Evolutionary conservation across 2,113 vertebrate genomes (phyloP).

Genomic region (Carassius gibelio): DNA sequence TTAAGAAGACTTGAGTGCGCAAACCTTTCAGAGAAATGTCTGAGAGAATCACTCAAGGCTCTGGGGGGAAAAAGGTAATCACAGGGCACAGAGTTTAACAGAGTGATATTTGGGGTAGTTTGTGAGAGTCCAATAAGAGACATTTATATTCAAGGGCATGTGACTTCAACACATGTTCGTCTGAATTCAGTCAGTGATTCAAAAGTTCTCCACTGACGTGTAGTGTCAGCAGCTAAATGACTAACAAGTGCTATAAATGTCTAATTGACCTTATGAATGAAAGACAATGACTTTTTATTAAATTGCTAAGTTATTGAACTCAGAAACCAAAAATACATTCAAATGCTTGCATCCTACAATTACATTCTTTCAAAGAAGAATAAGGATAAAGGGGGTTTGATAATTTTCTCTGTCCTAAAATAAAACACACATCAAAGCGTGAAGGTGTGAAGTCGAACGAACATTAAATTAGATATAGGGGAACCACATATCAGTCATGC

Average conservation of each 20-base stretch:
- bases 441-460: background rate
- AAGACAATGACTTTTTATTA: background rate
- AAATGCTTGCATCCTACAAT: background rate
- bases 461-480: constrained; percentile 2
- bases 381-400: background rate
- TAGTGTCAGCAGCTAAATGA: background rate
- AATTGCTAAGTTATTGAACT: background rate
- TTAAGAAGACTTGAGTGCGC: background rate
- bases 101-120: background rate
- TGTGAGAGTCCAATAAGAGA: background rate
- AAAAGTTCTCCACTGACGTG: background rate
- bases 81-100: background rate
- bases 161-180: background rate
- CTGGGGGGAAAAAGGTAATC: background rate
- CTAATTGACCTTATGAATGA: background rate
- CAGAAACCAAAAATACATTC: background rate
- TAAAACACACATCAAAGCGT: background rate
- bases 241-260: background rate
- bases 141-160: background rate
- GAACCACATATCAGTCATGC: constrained; percentile 20
- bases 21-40: background rate
- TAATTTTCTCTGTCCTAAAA: background rate
- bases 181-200: background rate
- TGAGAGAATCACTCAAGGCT: background rate
- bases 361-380: background rate